These are phyloP conservation scores for Embiotoca jacksoni DNA, from an alignment of 2,113 vertebrate genomes.

Conservation along the genomic window DNA sequence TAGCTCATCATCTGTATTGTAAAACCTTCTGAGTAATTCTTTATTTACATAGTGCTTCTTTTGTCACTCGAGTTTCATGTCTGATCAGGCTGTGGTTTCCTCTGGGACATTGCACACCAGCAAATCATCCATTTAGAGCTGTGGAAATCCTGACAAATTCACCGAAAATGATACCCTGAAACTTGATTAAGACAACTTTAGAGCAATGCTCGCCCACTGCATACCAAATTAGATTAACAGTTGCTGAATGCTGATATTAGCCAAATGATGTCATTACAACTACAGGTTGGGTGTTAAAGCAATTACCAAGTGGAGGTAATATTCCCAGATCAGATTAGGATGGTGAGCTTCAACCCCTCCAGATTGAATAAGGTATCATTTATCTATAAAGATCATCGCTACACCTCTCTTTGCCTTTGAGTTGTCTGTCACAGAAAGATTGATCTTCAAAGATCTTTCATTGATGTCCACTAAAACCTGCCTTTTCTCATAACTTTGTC, in stretches of 20 bases:
- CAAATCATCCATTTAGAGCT: constrained; percentile 65
- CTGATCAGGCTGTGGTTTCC: constrained; percentile 78
- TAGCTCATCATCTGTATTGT: constrained; percentile 18
- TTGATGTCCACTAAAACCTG: constrained; percentile 37
- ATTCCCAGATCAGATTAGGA: constrained; percentile 80
- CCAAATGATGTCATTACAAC: constrained; percentile 83
- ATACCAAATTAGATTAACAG: constrained; percentile 76
- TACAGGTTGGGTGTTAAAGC: constrained; percentile 82
- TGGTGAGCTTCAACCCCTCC: constrained; percentile 70
- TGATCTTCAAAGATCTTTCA: constrained; percentile 30
- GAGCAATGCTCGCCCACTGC: constrained; percentile 71
- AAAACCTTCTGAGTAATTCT: constrained; percentile 50
- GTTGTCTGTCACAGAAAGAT: constrained; percentile 57
- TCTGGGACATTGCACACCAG: constrained; percentile 56
- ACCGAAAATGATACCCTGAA: constrained; percentile 80
- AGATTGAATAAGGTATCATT: constrained; percentile 63
- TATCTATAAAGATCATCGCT: constrained; percentile 40
- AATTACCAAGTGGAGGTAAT: constrained; percentile 80
- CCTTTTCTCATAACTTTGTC: constrained; percentile 39
- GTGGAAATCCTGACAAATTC: constrained; percentile 69
- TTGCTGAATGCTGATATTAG: constrained; percentile 82
- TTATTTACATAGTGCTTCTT: constrained; percentile 66
- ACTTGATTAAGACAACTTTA: constrained; percentile 78
- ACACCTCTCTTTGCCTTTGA: constrained; percentile 64
- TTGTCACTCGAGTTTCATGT: constrained; percentile 70